A percentile compares a stretch with the other conserved stretches of the same genome.
These are phyloP conservation scores for Aviceda subcristata DNA, from an alignment of 2,113 vertebrate genomes.

Conservation along the genomic window DNA sequence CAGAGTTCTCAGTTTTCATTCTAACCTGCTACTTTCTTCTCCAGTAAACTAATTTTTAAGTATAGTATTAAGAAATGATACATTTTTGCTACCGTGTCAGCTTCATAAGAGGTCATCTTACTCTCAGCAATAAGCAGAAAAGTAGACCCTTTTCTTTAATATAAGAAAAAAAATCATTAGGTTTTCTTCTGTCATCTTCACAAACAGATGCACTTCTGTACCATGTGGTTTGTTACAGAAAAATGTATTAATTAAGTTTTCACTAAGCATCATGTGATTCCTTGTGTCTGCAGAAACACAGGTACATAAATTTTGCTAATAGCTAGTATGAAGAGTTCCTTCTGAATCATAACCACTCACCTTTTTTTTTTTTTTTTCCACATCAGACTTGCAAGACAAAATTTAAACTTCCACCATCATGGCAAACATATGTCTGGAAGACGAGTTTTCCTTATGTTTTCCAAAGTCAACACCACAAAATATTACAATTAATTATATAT, in stretches of 20 bases:
- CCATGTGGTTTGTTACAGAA: neutral
- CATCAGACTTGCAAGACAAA: conserved; percentile 34
- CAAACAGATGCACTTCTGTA: neutral
- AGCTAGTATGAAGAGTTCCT: neutral
- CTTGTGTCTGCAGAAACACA: neutral
- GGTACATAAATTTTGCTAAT: neutral
- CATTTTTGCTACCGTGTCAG: neutral
- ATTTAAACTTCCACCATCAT: neutral
- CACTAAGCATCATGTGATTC: neutral
- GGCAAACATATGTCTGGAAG: neutral
- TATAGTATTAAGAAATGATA: neutral
- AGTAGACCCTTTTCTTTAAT: neutral
- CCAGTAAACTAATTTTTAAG: neutral
- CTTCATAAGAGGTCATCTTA: neutral
- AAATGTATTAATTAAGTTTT: neutral
- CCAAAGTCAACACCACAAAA: neutral
- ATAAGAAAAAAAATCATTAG: neutral
- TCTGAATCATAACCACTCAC: neutral
- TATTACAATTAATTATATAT: neutral
- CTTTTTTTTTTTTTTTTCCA: neutral
- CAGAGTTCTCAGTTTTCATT: neutral
- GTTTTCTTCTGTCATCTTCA: neutral
- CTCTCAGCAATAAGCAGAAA: neutral
- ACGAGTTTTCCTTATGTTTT: neutral
- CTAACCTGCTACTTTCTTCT: neutral